A percentile compares a stretch with the other conserved stretches of the same genome.
phyloP scores from a whole-genome alignment of 2,113 vertebrate genomes.

The Forbesichthys papilliferus region DNA sequence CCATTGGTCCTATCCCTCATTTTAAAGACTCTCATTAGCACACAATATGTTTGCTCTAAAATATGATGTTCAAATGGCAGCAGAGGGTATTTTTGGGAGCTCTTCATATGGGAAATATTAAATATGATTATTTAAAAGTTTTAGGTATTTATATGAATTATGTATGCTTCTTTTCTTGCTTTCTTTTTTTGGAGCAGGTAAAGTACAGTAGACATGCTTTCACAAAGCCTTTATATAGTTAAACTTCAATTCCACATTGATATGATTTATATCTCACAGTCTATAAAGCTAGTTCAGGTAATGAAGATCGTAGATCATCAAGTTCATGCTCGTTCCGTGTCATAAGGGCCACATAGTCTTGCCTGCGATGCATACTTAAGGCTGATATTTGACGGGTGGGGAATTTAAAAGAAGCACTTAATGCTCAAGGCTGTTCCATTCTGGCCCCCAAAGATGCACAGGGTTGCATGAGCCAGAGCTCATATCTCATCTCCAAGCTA shows the following conservation, averaged over 20 bases:
- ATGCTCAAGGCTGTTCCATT: not conserved
- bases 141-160: not conserved
- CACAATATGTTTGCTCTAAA: conserved; percentile 62
- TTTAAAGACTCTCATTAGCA: conserved; percentile 66
- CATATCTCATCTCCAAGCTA: conserved; percentile 56
- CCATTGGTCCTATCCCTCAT: conserved; percentile 28
- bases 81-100: conserved; percentile 18
- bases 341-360: conserved; percentile 15
- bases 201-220: not conserved
- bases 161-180: too few relatives aligned
- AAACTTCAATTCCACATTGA: not conserved
- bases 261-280: not conserved
- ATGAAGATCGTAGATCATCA: conserved; percentile 17
- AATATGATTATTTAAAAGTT: not conserved
- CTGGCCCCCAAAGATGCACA: not conserved
- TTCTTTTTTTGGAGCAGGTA: too few relatives aligned
- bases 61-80: conserved; percentile 34
- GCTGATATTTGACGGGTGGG: conserved; percentile 2
- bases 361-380: conserved; percentile 11
- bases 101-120: conserved; percentile 3
- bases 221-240: not conserved
- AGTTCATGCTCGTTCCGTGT: conserved; percentile 24
- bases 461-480: conserved; percentile 21
- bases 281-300: not conserved
- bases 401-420: conserved; percentile 35